A percentile compares a stretch with the other conserved stretches of the same genome.
phyloP scores from a whole-genome alignment of 2,888 invertebrate genomes.

The Lomographa bimaculata region DNA sequence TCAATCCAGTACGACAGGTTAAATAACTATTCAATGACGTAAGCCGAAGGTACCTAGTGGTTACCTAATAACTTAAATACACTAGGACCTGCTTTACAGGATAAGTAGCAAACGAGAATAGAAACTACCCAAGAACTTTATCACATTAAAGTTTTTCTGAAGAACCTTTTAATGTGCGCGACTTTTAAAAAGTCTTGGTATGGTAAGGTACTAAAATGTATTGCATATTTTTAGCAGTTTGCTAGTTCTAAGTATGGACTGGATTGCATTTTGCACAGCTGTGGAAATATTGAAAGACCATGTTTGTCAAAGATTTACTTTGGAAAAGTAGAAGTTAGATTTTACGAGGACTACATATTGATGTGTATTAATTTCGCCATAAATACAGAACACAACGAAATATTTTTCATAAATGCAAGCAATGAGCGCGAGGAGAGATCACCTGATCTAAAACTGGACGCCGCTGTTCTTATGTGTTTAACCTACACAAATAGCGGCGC shows the following conservation, averaged over 20 bases:
- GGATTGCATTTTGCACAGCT: slow-evolving; percentile 1
- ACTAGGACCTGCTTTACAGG: slow-evolving; percentile 26
- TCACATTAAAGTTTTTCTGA: background rate
- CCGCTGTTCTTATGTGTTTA: too few relatives aligned
- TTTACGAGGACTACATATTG: too few relatives aligned
- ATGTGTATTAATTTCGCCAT: too few relatives aligned
- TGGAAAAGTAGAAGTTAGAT: background rate
- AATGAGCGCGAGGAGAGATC: too few relatives aligned
- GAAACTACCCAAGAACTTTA: background rate
- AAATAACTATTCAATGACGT: slow-evolving; percentile 46
- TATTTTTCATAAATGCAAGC: too few relatives aligned
- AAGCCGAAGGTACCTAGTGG: slow-evolving; percentile 27
- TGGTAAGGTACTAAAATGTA: background rate
- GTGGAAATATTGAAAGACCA: slow-evolving; percentile 5
- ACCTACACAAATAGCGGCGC: too few relatives aligned
- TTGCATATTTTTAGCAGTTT: background rate
- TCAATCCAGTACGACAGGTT: slow-evolving; percentile 34
- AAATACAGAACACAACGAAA: too few relatives aligned
- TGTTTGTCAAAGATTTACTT: background rate
- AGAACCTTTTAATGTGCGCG: background rate
- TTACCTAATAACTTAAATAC: slow-evolving; percentile 42
- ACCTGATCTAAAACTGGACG: too few relatives aligned
- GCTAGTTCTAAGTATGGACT: slow-evolving; percentile 3
- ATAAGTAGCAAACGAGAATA: slow-evolving; percentile 6
- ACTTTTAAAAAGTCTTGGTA: background rate